These are phyloP conservation scores for Drosophila serrata DNA, from an alignment of 1,140 invertebrate genomes.

Conservation along the genomic window DNA sequence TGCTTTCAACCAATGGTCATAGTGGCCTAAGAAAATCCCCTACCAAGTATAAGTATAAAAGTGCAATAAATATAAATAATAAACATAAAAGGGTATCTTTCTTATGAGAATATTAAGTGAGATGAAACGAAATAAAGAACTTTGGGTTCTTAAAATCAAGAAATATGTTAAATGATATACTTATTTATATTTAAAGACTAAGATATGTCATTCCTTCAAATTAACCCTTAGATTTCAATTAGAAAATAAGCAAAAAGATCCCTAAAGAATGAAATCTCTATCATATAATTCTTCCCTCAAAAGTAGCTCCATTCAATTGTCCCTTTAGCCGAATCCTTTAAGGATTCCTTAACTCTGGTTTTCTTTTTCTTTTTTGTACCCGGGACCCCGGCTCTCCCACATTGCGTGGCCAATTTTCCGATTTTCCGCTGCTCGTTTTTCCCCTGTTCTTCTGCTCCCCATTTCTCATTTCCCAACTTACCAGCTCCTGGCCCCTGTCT, in stretches of 20 bases:
- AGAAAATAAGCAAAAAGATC: not conserved
- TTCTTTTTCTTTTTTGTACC: not conserved
- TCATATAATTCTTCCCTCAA: not conserved
- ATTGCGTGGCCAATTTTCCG: conserved; percentile 70
- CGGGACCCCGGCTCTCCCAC: conserved; percentile 16
- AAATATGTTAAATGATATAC: not conserved
- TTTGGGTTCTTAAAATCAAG: too few relatives aligned
- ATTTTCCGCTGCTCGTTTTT: conserved; percentile 41
- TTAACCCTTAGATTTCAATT: too few relatives aligned
- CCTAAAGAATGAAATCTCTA: too few relatives aligned
- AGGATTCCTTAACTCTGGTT: not conserved
- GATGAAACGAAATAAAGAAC: not conserved
- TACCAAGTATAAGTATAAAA: not conserved
- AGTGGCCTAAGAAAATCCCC: not conserved
- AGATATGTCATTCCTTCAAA: too few relatives aligned
- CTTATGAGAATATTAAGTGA: not conserved
- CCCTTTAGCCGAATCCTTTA: conserved; percentile 3
- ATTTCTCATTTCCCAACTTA: conserved; percentile 19
- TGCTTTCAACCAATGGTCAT: not conserved
- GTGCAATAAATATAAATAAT: not conserved
- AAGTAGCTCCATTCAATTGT: not conserved
- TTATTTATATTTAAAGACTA: too few relatives aligned
- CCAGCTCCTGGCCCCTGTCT: not conserved
- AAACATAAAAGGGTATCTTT: not conserved
- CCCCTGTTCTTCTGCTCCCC: conserved; percentile 10